Conservation (phyloP, 2,113 vertebrate genomes). For the Penelope pileata region DNA sequence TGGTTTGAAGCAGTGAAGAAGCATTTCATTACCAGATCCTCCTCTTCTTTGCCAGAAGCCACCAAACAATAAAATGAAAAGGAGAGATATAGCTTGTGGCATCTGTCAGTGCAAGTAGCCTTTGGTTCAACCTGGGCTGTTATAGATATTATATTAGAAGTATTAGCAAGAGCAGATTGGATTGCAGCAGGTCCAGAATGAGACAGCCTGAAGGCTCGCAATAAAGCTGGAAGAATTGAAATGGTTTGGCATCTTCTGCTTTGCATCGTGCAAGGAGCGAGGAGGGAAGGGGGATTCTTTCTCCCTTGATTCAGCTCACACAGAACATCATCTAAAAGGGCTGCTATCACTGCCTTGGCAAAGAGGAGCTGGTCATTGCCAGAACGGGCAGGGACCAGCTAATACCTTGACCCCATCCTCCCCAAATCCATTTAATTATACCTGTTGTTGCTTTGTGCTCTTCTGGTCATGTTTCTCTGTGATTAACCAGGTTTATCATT, state of each 20-base stretch:
- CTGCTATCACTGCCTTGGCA: neutral
- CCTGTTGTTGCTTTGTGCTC: neutral
- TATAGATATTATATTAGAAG: conserved; percentile 72
- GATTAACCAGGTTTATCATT: neutral
- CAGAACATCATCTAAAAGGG: neutral
- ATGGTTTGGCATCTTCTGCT: conserved; percentile 39
- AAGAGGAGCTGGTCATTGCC: neutral
- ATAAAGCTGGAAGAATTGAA: conserved; percentile 51
- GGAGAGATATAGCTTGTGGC: conserved; percentile 47
- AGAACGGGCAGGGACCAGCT: neutral
- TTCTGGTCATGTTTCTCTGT: neutral
- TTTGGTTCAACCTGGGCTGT: conserved; percentile 44
- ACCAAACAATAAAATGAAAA: conserved; percentile 58
- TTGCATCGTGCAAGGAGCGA: neutral
- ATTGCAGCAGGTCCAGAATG: conserved; percentile 55
- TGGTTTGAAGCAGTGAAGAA: neutral
- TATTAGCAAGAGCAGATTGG: conserved; percentile 69
- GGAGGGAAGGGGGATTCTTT: neutral
- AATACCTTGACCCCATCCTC: neutral
- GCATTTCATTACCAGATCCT: conserved; percentile 50
- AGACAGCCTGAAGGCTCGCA: conserved; percentile 50
- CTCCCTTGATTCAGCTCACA: neutral
- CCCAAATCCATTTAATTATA: neutral
- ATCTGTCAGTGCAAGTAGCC: conserved; percentile 57
- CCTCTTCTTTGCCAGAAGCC: conserved; percentile 53